Percentiles rank a stretch among this genome's conserved stretches.
phyloP scores from a whole-genome alignment of 2,797 vertebrate genomes.

The Caiman crocodilus region DNA sequence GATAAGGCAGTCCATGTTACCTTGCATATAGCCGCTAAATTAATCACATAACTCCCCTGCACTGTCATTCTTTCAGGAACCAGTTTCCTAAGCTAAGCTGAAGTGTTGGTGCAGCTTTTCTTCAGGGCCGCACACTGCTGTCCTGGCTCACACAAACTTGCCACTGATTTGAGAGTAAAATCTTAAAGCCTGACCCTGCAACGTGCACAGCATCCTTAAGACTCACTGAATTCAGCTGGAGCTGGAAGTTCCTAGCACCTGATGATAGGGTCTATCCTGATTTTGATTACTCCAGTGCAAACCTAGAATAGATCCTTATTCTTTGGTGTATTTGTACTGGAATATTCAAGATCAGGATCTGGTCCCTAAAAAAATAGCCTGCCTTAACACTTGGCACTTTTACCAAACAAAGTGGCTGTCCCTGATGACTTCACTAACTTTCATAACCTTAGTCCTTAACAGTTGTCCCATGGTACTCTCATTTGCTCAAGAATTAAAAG shows the following conservation, averaged over 20 bases:
- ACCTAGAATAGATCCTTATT: neutral
- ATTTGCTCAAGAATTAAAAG: neutral
- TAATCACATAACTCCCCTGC: no score
- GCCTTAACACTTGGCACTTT: neutral
- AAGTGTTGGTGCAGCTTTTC: neutral
- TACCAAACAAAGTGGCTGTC: neutral
- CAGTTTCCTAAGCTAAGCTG: neutral
- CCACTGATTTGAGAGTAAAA: neutral
- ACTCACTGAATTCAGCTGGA: rapidly evolving
- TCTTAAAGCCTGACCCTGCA: neutral
- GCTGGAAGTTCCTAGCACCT: neutral
- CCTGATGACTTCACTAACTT: neutral
- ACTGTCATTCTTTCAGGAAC: neutral
- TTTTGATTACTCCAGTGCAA: no score
- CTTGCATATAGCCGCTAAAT: rapidly evolving
- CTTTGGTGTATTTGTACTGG: rapidly evolving
- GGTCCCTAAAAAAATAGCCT: rapidly evolving
- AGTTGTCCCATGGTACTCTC: neutral
- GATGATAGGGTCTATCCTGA: neutral
- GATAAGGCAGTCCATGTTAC: rapidly evolving
- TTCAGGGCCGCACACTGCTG: neutral
- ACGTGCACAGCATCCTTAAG: rapidly evolving
- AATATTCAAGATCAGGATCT: neutral
- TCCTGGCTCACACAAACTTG: neutral
- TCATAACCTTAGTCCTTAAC: neutral